Conservation (phyloP, 2,113 vertebrate genomes). For the Progne subis region DNA sequence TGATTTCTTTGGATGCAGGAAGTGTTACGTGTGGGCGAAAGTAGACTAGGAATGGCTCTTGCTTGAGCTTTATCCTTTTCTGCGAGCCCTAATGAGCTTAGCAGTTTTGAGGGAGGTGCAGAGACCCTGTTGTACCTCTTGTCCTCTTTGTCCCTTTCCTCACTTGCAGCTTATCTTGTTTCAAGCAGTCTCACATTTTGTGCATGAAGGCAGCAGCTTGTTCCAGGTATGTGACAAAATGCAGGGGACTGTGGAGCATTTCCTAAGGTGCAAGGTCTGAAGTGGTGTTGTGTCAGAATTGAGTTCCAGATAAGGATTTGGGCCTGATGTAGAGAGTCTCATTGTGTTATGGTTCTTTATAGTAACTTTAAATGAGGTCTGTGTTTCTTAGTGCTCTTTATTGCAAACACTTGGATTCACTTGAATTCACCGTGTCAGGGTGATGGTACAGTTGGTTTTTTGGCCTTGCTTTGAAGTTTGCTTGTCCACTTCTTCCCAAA, state of each 20-base stretch:
- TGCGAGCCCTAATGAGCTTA: slow-evolving; percentile 6
- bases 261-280: not conserved
- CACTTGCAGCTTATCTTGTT: not conserved
- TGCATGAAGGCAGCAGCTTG: not conserved
- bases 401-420: not conserved
- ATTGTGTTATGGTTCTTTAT: not conserved
- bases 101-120: not conserved
- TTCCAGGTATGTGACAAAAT: not conserved
- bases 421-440: not conserved
- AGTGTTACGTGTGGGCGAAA: not conserved
- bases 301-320: not conserved
- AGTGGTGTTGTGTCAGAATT: fast-evolving
- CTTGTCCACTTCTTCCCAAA: not conserved
- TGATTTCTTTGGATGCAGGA: not conserved
- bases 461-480: not conserved
- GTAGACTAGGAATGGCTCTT: slow-evolving; percentile 14
- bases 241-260: not conserved
- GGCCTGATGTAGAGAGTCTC: not conserved
- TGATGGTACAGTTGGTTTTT: not conserved
- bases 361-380: not conserved
- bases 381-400: not conserved
- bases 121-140: not conserved
- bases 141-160: not conserved
- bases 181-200: fast-evolving
- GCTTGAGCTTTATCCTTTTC: slow-evolving; percentile 46